Evolutionary conservation across 1,140 invertebrate species (phyloP).

Genomic region (Eueides isabella): DNA sequence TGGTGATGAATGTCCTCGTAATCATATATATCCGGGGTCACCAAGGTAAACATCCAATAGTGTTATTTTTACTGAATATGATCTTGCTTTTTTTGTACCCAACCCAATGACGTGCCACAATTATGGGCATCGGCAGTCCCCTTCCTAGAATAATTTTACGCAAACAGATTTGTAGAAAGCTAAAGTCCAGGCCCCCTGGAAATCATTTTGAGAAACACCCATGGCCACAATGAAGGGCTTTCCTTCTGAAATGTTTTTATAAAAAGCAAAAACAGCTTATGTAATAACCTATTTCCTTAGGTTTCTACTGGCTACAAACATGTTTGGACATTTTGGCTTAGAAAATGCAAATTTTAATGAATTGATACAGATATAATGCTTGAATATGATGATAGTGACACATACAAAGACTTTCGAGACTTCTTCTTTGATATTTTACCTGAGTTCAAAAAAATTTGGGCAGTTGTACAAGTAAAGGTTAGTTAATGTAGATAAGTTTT

Average conservation of each 20-base stretch:
- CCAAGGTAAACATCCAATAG: constrained; percentile 61
- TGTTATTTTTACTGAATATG: neutral
- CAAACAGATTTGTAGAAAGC: too few species aligned
- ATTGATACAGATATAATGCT: constrained; percentile 90
- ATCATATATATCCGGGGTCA: constrained; percentile 88
- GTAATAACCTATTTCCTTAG: too few species aligned
- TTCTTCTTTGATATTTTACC: constrained; percentile 94
- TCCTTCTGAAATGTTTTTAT: too few species aligned
- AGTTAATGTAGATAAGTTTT: constrained; percentile 37
- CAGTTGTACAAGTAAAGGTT: constrained; percentile 89
- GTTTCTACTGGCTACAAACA: constrained; percentile 91
- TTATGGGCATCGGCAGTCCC: too few species aligned
- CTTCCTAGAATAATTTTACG: too few species aligned
- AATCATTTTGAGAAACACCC: too few species aligned
- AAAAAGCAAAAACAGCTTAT: too few species aligned
- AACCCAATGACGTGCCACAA: too few species aligned
- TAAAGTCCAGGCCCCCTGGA: too few species aligned
- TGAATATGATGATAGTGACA: constrained; percentile 93
- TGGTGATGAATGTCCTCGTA: constrained; percentile 90
- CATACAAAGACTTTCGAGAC: constrained; percentile 90
- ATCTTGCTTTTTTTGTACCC: neutral
- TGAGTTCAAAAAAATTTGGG: constrained; percentile 91
- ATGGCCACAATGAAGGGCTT: too few species aligned
- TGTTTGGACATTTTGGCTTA: constrained; percentile 93
- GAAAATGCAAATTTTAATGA: constrained; percentile 88